Base-by-base conservation (phyloP, 2,797 vertebrate genomes). In the Numenius phaeopus region DNA sequence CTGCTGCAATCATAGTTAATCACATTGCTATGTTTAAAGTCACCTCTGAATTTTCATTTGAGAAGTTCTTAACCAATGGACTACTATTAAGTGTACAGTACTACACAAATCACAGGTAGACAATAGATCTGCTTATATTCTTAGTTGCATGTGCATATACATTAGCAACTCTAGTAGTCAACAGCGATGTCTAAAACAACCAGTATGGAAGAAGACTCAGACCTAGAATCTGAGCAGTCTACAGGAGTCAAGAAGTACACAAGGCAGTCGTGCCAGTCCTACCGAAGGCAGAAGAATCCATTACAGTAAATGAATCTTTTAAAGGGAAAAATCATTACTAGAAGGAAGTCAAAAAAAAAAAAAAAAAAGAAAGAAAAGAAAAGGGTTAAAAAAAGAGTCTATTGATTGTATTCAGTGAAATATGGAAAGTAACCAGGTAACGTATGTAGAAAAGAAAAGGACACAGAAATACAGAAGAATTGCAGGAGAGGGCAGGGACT, bases 401-500 rank as follows among this genome's bases (percentile, higher is more conserved):
- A 54, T 20, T n/a, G 19, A 57, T 15, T 64, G 87, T 27, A 46
- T 61, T 49, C 13, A 42, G 14, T 49, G 77, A 77, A 94, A 86
- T 15, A 47, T 3, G 4, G 13, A 90, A 70, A 54, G 12, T 15
- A 81, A 54, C 2, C 7, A 80, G 15, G 8, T 32, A 37, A 42
- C 37, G 10, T 29, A 65, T 1, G 1, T 5, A 65, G 21, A 70
- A 76, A 58, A 58, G 9, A 83, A 94, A 86, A 84, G 17, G 20
- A 69, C 39, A 83, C 10, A 69, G 8, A 34, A 84, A 50, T 46
- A 77, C 7, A 69, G 39, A 76, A n/a, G 19, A 81, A 71, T 29
- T 50, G 14, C 2, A 2, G 59, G 10, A 8, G 7, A 5, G 3
- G 19, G 5, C 2, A 11, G 7, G 17, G 12, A 3, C 15, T 15